phyloP scores from a whole-genome alignment of 1,140 invertebrate genomes.

The Drosophila oshimai region DNA sequence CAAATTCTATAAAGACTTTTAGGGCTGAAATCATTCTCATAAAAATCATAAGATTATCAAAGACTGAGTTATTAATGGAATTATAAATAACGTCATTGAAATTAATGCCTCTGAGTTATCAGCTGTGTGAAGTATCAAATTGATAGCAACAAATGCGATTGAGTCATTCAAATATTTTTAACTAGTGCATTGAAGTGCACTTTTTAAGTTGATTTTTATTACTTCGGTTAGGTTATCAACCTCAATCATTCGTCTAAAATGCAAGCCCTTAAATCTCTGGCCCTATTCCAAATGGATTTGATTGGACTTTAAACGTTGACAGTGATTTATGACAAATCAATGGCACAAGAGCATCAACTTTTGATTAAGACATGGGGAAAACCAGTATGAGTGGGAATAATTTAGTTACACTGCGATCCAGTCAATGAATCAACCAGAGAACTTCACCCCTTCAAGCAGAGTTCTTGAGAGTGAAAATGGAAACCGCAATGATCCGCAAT shows the following conservation, averaged over 20 bases:
- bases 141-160: not conserved
- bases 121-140: not conserved
- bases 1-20: no score
- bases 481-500: conserved; percentile 21
- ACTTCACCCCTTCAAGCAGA: conserved; percentile 17
- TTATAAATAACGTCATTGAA: not conserved
- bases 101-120: not conserved
- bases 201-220: not conserved
- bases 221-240: no score
- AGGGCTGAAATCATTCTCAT: no score
- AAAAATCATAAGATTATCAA: not conserved
- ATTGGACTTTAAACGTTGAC: not conserved
- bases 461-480: conserved; percentile 11
- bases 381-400: not conserved
- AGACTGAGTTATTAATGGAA: not conserved
- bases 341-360: not conserved
- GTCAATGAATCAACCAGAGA: not conserved
- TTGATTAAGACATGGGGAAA: not conserved
- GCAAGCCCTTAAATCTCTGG: no score
- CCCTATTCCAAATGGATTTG: not conserved
- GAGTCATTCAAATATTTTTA: not conserved
- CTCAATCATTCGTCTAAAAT: no score
- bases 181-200: not conserved
- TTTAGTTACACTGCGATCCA: not conserved
- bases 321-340: not conserved